Base-by-base conservation (phyloP, 2,888 invertebrate species). In the Andrena camellia region DNA sequence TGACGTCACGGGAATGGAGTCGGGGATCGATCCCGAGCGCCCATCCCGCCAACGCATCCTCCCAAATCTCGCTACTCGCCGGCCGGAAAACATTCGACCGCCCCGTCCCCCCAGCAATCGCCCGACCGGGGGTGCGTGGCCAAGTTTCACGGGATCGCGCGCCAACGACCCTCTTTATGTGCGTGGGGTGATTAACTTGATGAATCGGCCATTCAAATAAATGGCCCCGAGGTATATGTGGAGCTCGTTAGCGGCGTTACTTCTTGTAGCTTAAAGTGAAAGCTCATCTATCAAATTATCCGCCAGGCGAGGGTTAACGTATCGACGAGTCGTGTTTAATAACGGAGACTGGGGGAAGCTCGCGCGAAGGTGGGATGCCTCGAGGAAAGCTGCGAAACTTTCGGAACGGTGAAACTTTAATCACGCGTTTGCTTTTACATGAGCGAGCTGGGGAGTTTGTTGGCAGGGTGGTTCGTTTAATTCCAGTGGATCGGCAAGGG, bases 1-100 rank as follows among this genome's bases (percentile, higher is more conserved):
- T 92, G 93, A 93, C 93, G 93, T 93, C 92, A 93, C 93, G 90
- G 93, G 92, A 92, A 90, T 89, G 88, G 86, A 92, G 91, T 91
- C 90, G 92, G 91, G 91, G 92, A 93, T 93, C 93, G 93, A 93
- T 93, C 92, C 92, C 91, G 91, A 91, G 92, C 92, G 87, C 88
- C 80, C 86, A 75, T 75, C 82, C 78, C 73, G 72, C 80, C 69
- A 29, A 75, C 79, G 79, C 68, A 69, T 81, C 88, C 83, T 84
- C 83, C 78, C 85, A 62, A 76, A 81, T 75, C 57, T 42, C 77
- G 62, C 84, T 92, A 93, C 91, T 92, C 90, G 71, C 90, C 90
- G 85, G 75, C 71, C 90, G 86, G 89, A 93, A 92, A 93, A 93
- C 93, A 92, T 93, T 89, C 87, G 91, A 83, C 90, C 86, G 82